These are phyloP conservation scores for Caenorhabditis japonica DNA, from an alignment of 2,888 invertebrate species.

Conservation along the genomic window DNA sequence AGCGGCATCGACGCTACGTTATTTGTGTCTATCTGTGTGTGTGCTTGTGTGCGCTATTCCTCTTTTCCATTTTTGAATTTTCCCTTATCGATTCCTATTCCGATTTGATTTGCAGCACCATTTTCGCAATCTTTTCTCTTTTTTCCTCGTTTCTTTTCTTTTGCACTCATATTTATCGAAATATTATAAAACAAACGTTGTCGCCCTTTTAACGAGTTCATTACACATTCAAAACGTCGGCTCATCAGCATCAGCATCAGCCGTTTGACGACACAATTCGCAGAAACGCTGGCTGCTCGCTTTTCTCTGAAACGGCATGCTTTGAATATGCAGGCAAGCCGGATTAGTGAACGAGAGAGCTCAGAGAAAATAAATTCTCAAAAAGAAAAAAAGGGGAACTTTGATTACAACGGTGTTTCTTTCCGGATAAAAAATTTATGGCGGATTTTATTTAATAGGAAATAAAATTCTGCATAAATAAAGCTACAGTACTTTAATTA, in stretches of 20 bases:
- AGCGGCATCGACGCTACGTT: slow-evolving; percentile 22
- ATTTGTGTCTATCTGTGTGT: slow-evolving; percentile 29
- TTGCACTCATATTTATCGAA: no score
- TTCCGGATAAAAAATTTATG: background rate
- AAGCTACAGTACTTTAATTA: no score
- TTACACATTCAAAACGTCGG: slow-evolving; percentile 13
- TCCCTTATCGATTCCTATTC: slow-evolving; percentile 33
- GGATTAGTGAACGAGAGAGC: slow-evolving; percentile 26
- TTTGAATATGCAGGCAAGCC: slow-evolving; percentile 25
- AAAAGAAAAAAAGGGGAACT: background rate
- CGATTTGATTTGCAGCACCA: background rate
- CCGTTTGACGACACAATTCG: slow-evolving; percentile 22
- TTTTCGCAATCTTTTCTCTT: slow-evolving; percentile 1
- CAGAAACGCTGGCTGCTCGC: slow-evolving; percentile 16
- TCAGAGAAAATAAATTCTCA: slow-evolving; percentile 1
- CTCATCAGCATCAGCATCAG: no score
- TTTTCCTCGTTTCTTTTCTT: slow-evolving; percentile 1
- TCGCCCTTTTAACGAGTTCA: slow-evolving; percentile 11
- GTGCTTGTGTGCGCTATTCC: slow-evolving; percentile 17
- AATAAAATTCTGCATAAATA: background rate
- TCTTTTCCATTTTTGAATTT: slow-evolving; percentile 19
- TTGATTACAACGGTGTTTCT: slow-evolving; percentile 15
- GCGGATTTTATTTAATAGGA: slow-evolving; percentile 1
- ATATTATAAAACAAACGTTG: no score
- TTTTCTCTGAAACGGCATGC: slow-evolving; percentile 30